A percentile compares a stretch with the other conserved stretches of the same genome.
These are phyloP conservation scores for Lagodon rhomboides DNA, from an alignment of 2,797 vertebrate genomes.

Conservation along the genomic window DNA sequence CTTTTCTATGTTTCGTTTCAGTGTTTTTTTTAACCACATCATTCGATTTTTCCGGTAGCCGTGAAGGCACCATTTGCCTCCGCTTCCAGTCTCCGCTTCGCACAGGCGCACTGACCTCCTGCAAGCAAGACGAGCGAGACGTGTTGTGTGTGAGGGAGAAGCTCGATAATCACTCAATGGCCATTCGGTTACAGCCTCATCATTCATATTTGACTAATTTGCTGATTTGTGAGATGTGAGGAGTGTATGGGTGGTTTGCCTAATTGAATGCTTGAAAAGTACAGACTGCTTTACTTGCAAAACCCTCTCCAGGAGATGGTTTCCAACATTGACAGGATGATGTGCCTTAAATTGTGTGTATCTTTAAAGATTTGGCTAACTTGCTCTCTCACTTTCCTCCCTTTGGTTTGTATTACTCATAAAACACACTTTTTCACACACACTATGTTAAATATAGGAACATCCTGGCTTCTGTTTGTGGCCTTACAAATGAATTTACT, in stretches of 20 bases:
- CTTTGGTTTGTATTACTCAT: neutral
- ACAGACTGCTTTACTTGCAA: no score
- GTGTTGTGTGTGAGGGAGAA: neutral
- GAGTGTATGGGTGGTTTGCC: no score
- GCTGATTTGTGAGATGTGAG: no score
- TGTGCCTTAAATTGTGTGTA: neutral
- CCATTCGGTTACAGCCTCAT: no score
- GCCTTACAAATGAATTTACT: neutral
- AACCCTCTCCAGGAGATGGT: no score
- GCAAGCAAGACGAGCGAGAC: neutral
- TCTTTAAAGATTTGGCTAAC: no score
- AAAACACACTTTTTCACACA: neutral
- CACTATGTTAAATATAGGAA: neutral
- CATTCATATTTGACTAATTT: no score
- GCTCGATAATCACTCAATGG: no score
- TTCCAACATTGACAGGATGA: neutral
- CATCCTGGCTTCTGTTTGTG: neutral
- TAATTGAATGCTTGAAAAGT: no score
- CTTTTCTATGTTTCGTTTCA: neutral
- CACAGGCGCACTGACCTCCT: conserved; percentile 45
- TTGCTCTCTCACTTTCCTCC: neutral
- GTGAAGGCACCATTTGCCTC: conserved; percentile 42
- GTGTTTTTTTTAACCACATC: neutral
- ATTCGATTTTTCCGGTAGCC: neutral
- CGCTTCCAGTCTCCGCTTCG: neutral